Conservation (phyloP, 64 coral and sea anemone genomes). For the Cladopsammia gracilis region DNA sequence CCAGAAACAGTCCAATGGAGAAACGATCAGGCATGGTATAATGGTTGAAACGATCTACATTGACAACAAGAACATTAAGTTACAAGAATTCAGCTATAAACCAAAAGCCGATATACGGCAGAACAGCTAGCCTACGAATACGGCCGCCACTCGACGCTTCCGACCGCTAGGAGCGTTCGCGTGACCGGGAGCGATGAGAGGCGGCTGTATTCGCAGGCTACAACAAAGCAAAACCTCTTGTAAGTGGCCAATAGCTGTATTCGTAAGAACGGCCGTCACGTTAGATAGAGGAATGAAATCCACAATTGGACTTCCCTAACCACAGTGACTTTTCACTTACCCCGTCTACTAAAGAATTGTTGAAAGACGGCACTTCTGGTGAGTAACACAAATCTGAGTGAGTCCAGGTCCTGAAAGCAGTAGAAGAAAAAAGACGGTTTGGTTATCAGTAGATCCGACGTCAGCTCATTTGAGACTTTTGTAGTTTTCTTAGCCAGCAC, state of each 20-base stretch:
- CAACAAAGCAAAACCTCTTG: too few species aligned
- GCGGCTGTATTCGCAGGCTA: too few species aligned
- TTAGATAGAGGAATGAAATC: too few species aligned
- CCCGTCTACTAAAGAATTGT: slow-evolving; percentile 29
- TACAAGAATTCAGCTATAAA: not conserved
- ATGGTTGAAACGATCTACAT: slow-evolving; percentile 40
- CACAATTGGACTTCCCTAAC: too few species aligned
- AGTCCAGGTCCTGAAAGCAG: slow-evolving; percentile 8
- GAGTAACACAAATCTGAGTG: slow-evolving; percentile 30
- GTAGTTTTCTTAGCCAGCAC: too few species aligned
- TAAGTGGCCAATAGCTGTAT: too few species aligned
- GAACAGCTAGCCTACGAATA: not conserved
- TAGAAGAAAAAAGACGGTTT: too few species aligned
- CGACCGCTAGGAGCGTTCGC: not conserved
- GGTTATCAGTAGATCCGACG: too few species aligned
- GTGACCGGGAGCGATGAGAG: too few species aligned
- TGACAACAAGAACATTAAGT: slow-evolving; percentile 2
- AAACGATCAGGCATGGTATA: slow-evolving; percentile 88
- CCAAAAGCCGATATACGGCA: not conserved
- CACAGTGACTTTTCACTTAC: not conserved
- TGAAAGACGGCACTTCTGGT: slow-evolving; percentile 28
- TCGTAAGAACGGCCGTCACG: too few species aligned
- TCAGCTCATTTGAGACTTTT: too few species aligned
- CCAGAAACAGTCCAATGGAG: slow-evolving; percentile 98
- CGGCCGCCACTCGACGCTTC: slow-evolving; percentile 35